These are phyloP conservation scores for Hydrotaea cyrtoneurina DNA, from an alignment of 2,888 invertebrate genomes.

Conservation along the genomic window DNA sequence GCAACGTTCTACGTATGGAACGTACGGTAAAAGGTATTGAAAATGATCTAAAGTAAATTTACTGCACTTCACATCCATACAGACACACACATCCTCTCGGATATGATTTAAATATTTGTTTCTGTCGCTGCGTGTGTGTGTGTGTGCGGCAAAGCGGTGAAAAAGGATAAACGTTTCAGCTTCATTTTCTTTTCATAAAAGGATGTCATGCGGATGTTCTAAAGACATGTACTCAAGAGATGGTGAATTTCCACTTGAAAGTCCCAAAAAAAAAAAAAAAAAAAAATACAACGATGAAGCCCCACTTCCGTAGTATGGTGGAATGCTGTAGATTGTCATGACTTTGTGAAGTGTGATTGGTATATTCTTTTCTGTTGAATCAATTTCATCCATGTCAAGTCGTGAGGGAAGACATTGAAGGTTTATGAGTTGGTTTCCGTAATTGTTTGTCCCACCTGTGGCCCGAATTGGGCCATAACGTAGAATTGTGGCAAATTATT, in stretches of 20 bases:
- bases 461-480: no score
- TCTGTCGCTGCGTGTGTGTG: no score
- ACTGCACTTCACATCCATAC: neutral
- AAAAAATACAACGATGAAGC: no score
- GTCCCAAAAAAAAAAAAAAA: neutral
- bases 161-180: neutral
- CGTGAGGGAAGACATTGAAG: neutral
- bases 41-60: constrained; percentile 17
- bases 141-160: neutral
- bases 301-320: no score
- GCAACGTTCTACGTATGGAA: neutral
- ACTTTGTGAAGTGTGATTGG: neutral
- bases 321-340: neutral
- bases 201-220: neutral
- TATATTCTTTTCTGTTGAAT: neutral
- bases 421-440: no score
- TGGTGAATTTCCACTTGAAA: neutral
- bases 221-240: neutral
- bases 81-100: neutral
- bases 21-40: neutral
- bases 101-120: neutral
- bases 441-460: no score
- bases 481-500: no score
- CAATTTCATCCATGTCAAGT: neutral
- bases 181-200: neutral